Base-by-base conservation (phyloP, 2,888 invertebrate genomes). In the Acleris sparsana region DNA sequence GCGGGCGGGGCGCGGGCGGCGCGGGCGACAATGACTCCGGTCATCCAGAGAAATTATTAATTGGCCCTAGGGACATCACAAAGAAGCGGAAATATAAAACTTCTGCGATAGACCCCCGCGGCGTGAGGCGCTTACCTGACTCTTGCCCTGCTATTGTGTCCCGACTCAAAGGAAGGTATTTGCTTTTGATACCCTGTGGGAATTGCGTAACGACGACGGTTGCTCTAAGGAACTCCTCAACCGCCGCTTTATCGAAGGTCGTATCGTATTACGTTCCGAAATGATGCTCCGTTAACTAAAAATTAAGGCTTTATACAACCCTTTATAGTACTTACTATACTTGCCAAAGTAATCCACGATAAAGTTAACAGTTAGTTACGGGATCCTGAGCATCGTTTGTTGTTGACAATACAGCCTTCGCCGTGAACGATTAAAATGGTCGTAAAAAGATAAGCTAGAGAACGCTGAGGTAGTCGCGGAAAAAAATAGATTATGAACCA, bases 11-110 rank as follows among this genome's bases (percentile, higher is more conserved):
- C 80, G 79, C 65, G 60, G 65, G 65, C 49, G 65, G 51, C 39
- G 80, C 76, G 78, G 80, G 80, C 79, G 84, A 91, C 90, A 91
- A 91, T 89, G 82, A 86, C 87, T 87, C 78, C 87, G 91, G 92
- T 90, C 92, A 91, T 88, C 88, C 85, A 90, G 87, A 84, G 86
- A 92, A 88, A 90, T 92, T 92, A 92, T 90, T 92, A 92, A 92
- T 92, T 91, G 91, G 86, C 82, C 82, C 78, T 81, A 80, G 83
- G 81, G 78, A 79, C 77, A 80, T 76, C 80, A 92, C 92, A 92
- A 92, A 91, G 92, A 90, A 92, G 86, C 92, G 92, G 92, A 92
- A 90, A 92, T 92, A 92, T 92, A 92, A 92, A 92, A 92, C 89
- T 91, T 87, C 84, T 86, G 82, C 84, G 76, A 82, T 78, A 86